Base-by-base conservation (phyloP, 2,797 vertebrate genomes). In the Botia almorhae region DNA sequence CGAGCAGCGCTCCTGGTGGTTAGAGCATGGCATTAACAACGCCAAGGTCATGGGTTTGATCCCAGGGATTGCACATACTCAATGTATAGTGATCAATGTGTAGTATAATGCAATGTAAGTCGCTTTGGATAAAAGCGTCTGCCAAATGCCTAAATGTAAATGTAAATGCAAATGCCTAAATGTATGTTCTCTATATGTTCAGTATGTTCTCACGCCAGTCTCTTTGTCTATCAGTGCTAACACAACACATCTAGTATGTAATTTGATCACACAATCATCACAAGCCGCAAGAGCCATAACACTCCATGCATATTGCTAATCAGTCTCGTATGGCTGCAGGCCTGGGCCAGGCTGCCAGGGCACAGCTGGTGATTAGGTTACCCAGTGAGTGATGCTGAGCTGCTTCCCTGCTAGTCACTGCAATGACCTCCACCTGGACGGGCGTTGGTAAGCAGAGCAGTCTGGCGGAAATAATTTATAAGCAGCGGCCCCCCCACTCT, bases 401-500 rank as follows among this genome's bases (percentile, higher is more conserved):
- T 85, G 78, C 80, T 88, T 82, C 89, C 83, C 78, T 80, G 85
- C 84, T 81, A 89, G 91, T 90, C 90, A 90, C 90, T 91, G 90
- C 91, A 71, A 89, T 96, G 96, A 96, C 96, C 96, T 96, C 92
- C 87, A 89, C 89, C 89, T 93, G 88, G 92, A 93, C 90, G 92
- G 92, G 92, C 90, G 0, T 81, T 84, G 81, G 97, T 96, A 98
- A 98, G 93, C 90, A 89, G 95, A 98, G 96, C 95, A 94, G 88
- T 90, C 90, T 82, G 69, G 81, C 90, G 90, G 93, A 95, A 98
- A 98, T 98, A 94, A 98, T 99, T 98, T 95, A 98, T 96, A 94
- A 96, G 93, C 87, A 85, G 90, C 88, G 92, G 48, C 74, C 91
- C 90, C 90, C 93, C 92, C 93, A 89, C 93, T 95, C 93, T 94